Evolutionary conservation across 2,888 invertebrate species (phyloP).

Genomic region (Ellobium chinense): DNA sequence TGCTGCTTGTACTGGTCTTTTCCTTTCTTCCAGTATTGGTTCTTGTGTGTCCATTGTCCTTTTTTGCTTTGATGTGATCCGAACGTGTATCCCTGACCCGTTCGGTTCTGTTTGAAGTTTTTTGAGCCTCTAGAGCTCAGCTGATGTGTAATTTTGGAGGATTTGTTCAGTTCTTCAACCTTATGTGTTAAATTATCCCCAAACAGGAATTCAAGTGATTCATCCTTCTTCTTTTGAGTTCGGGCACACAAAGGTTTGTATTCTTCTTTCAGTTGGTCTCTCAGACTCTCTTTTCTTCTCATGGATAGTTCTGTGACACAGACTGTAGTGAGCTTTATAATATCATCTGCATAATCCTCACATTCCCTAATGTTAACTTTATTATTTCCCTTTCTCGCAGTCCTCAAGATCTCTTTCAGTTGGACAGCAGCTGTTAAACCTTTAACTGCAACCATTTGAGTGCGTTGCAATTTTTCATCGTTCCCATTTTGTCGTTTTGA

Average conservation of each 20-base stretch:
- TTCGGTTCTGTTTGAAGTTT: neutral
- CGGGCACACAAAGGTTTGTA: neutral
- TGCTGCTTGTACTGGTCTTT: neutral
- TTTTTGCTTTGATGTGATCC: neutral
- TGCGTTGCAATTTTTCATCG: neutral
- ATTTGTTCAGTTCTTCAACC: too few relatives aligned
- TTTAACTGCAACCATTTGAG: too few relatives aligned
- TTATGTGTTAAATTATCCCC: too few relatives aligned
- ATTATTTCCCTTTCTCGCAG: neutral
- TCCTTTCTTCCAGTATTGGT: neutral
- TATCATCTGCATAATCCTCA: neutral
- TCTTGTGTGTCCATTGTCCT: neutral
- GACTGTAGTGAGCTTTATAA: neutral
- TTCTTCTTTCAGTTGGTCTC: neutral
- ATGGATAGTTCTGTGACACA: neutral
- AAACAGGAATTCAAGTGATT: too few relatives aligned
- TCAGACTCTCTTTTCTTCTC: neutral
- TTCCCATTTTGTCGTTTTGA: neutral
- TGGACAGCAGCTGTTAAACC: neutral
- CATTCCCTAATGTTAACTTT: neutral
- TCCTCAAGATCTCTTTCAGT: neutral
- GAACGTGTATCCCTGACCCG: neutral
- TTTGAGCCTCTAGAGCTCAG: neutral
- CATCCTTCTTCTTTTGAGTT: too few relatives aligned
- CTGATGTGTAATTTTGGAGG: too few relatives aligned